Percentiles rank a stretch among this genome's conserved stretches.
These are phyloP conservation scores for Sturnira hondurensis DNA, from an alignment of 2,113 vertebrate genomes.

Conservation along the genomic window DNA sequence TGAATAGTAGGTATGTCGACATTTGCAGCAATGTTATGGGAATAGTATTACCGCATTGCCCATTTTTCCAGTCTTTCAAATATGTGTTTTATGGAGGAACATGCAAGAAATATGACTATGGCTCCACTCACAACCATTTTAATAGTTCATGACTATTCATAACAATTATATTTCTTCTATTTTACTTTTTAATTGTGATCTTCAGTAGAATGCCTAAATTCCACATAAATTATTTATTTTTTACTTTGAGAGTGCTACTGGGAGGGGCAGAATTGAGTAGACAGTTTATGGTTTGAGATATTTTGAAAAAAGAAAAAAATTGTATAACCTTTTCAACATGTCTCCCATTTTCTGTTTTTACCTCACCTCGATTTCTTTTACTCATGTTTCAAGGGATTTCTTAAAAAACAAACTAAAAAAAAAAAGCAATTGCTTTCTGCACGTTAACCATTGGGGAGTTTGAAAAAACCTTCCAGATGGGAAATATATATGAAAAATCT, in stretches of 20 bases:
- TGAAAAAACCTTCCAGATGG: constrained; percentile 75
- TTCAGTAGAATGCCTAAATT: neutral
- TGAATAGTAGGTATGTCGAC: neutral
- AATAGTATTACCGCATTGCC: neutral
- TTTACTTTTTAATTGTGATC: neutral
- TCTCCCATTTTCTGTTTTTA: constrained; percentile 47
- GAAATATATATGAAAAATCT: constrained; percentile 77
- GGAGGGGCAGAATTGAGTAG: neutral
- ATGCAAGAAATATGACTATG: neutral
- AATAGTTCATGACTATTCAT: neutral
- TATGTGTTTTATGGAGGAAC: neutral
- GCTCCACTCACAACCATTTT: neutral
- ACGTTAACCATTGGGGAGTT: constrained; percentile 60
- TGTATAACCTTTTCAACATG: constrained; percentile 52
- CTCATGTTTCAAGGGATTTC: constrained; percentile 44
- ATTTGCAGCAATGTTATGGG: neutral
- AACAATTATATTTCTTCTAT: neutral
- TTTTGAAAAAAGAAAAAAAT: constrained; percentile 33
- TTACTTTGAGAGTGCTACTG: neutral
- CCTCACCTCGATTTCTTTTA: constrained; percentile 36
- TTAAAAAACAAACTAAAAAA: neutral
- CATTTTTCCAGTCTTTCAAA: neutral
- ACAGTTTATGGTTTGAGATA: neutral
- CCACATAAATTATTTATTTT: neutral
- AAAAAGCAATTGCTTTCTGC: constrained; percentile 45